A percentile compares a stretch with the other conserved stretches of the same genome.
Evolutionary conservation across 2,797 vertebrate species (phyloP).

Genomic region (Pipistrellus pipistrellus): DNA sequence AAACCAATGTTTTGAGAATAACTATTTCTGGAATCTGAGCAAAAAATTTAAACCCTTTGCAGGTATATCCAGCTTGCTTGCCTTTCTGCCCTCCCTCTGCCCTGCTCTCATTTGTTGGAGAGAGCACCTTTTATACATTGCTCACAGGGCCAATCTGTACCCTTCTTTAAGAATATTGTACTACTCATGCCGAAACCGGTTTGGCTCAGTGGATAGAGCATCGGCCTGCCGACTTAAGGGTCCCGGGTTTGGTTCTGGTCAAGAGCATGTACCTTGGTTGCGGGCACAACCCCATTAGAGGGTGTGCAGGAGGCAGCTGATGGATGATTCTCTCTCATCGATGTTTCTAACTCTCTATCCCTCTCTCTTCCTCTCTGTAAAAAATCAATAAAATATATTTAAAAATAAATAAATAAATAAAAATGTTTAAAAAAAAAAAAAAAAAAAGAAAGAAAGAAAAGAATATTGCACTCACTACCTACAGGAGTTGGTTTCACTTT

Average conservation of each 20-base stretch:
- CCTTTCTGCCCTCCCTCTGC: background rate
- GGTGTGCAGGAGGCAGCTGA: too few relatives aligned
- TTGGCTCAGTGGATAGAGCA: too few relatives aligned
- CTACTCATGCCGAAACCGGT: background rate
- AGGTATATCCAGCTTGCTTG: background rate
- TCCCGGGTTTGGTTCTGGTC: too few relatives aligned
- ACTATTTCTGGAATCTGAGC: background rate
- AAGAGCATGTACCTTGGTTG: too few relatives aligned
- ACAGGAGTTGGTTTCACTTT: background rate
- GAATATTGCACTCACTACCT: slow-evolving; percentile 2
- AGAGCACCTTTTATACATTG: background rate
- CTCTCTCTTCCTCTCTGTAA: too few relatives aligned
- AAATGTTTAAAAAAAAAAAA: too few relatives aligned
- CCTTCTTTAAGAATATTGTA: background rate
- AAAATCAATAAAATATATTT: too few relatives aligned
- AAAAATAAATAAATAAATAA: too few relatives aligned
- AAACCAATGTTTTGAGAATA: background rate
- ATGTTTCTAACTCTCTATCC: too few relatives aligned
- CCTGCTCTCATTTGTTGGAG: background rate
- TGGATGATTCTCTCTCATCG: too few relatives aligned
- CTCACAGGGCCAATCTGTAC: background rate
- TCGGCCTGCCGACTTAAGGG: too few relatives aligned
- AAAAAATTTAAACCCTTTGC: background rate
- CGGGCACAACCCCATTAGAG: too few relatives aligned
- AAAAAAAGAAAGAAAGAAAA: background rate